Base-by-base conservation (phyloP, 2,113 vertebrate species). In the Thalassarche chlororhynchos region DNA sequence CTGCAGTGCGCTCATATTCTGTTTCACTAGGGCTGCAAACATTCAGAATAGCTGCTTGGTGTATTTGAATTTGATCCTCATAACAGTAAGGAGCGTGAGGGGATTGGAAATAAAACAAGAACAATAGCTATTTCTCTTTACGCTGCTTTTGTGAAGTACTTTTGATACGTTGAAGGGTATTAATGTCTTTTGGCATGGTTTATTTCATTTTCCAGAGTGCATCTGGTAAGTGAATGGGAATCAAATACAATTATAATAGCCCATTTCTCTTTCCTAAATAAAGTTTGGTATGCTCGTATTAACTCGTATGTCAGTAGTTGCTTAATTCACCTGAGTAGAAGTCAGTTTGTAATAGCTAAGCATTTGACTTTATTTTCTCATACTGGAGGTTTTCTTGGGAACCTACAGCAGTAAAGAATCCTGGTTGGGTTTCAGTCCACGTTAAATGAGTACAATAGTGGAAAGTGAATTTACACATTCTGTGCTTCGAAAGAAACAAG, bases 111-210 rank as follows among this genome's bases (percentile, higher is more conserved):
- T 93, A 95, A 84, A 95, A 87, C 80, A 92, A 93, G 96, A 97
- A 96, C 96, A 97, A 96, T 87, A 95, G 93, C 95, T 95, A 89
- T 96, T 97, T 96, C 93, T 96, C 91, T 94, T 95, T 93, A 92
- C 3, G 1, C 86, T 92, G 90, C 88, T 96, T 94, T 91, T 92
- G 70, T 96, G 78, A 90, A 96, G 82, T 90, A 93, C 71, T 94
- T 94, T 46, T 87, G 88, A 90, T 97, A 77, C 78, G 65, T 91
- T 93, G 84, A 93, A 87, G 62, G 76, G 94, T 93, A 95, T 95
- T 93, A 93, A 97, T 96, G 93, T 95, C 78, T 96, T 96, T 93
- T 96, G 96, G 89, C 91, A 81, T 94, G 94, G 84, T 94, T 95
- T 97, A 96, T 95, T 96, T 96, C 81, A 93, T 96, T 97, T 98